Conservation (phyloP, 92 coral and sea anemone species). For the Scolanthus callimorphus region DNA sequence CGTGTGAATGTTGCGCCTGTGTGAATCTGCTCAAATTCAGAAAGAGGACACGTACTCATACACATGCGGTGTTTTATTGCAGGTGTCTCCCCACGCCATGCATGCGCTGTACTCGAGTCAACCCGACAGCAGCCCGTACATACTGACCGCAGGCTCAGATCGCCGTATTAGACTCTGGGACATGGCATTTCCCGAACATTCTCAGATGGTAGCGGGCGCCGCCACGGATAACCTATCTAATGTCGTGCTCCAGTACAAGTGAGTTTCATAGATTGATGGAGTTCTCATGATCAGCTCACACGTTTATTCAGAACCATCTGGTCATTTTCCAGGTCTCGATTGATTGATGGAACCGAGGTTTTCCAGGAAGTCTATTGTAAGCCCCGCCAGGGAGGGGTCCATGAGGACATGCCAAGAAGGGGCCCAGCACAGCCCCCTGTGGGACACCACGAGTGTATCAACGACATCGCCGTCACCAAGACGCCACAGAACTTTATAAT, state of each 20-base stretch:
- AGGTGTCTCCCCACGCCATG: slow-evolving; percentile 98
- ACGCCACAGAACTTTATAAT: slow-evolving; percentile 89
- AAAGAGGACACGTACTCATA: too few relatives aligned
- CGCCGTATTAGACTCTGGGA: slow-evolving; percentile 98
- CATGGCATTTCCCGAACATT: slow-evolving; percentile 87
- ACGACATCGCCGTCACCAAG: slow-evolving; percentile 79
- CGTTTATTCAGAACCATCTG: too few relatives aligned
- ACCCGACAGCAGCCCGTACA: slow-evolving; percentile 86
- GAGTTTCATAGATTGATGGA: too few relatives aligned
- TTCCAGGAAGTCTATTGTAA: slow-evolving; percentile 88
- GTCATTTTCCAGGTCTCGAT: slow-evolving; percentile 59
- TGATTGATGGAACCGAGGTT: slow-evolving; percentile 96
- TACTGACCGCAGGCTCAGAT: slow-evolving; percentile 98
- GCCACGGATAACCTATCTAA: slow-evolving; percentile 86
- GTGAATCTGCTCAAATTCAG: too few relatives aligned
- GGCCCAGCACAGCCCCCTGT: slow-evolving; percentile 96
- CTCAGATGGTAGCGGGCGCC: slow-evolving; percentile 94
- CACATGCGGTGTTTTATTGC: too few relatives aligned
- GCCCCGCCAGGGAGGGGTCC: slow-evolving; percentile 76
- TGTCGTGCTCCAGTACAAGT: slow-evolving; percentile 95
- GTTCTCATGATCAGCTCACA: too few relatives aligned
- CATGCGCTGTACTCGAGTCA: slow-evolving; percentile 91
- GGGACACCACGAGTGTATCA: slow-evolving; percentile 98
- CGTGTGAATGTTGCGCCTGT: too few relatives aligned
- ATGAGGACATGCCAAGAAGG: slow-evolving; percentile 94